Evolutionary conservation across 2,888 invertebrate genomes (phyloP).

Genomic region (Phoenoteleia sp.): DNA sequence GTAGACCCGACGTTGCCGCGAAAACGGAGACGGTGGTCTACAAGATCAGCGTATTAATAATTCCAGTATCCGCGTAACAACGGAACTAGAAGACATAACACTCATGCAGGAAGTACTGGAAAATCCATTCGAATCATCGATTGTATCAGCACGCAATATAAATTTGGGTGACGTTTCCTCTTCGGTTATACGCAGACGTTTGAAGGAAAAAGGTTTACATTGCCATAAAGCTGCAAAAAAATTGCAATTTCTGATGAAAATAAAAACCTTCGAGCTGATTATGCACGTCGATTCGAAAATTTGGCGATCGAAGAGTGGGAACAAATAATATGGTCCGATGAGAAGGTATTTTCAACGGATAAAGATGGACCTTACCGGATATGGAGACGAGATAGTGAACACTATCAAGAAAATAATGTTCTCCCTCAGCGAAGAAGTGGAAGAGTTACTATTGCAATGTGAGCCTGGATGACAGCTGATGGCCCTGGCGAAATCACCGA

Average conservation of each 20-base stretch:
- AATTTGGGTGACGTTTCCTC: slow-evolving; percentile 40
- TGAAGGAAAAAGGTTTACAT: slow-evolving; percentile 35
- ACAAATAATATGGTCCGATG: slow-evolving; percentile 36
- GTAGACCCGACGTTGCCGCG: slow-evolving; percentile 5
- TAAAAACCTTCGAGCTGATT: slow-evolving; percentile 6
- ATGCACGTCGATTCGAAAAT: neutral
- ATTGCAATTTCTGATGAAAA: slow-evolving; percentile 17
- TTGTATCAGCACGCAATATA: slow-evolving; percentile 20
- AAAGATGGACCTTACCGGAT: slow-evolving; percentile 36
- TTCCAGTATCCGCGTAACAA: neutral
- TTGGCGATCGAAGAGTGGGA: slow-evolving; percentile 15
- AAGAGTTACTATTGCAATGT: slow-evolving; percentile 48
- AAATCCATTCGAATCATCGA: slow-evolving; percentile 12
- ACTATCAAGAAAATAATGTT: slow-evolving; percentile 4
- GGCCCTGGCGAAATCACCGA: slow-evolving; percentile 40
- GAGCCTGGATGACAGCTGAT: slow-evolving; percentile 54
- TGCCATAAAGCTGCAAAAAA: slow-evolving; percentile 41
- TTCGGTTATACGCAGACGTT: neutral
- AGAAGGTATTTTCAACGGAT: slow-evolving; percentile 50
- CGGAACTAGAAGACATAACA: neutral
- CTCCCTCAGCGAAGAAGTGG: slow-evolving; percentile 33
- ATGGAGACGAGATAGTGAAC: slow-evolving; percentile 3
- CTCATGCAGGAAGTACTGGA: neutral
- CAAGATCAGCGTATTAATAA: neutral
- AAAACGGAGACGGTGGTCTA: neutral